Evolutionary conservation across 2,888 invertebrate species (phyloP), one percentile per base, ranked within the genome.

Genomic region (Luperina nickerlii): DNA sequence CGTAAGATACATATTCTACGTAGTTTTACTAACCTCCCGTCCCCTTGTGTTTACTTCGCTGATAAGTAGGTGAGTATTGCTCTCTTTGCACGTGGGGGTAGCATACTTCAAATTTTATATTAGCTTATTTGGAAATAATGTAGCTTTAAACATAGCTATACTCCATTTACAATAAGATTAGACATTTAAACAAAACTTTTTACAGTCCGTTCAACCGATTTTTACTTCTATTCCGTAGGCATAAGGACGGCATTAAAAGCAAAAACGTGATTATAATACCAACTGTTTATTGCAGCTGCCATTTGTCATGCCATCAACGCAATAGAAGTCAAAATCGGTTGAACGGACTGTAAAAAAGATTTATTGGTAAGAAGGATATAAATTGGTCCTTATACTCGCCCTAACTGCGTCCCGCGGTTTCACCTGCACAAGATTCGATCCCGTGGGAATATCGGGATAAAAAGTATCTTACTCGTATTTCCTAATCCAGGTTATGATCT

Each of bases 1-100:
- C 88, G 83, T 88, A 84, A 77, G 82, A 81, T 85, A 83, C 84
- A 87, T 85, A 88, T 90, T 90, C 90, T 90, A 84, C 88, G 87
- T 87, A 87, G 88, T 70, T 68, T 90, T 88, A 88, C 84, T 91
- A 90, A 90, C 90, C 68, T 80, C 24, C 48, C 72, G 57, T 75
- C 89, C 54, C 32, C 69, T 78, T 81, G 57, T 80, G 62, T 82
- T 79, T 76, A 78, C 87, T 87, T 83, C 81, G 74, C 72, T 85
- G 73, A 69, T 79, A 85, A 74, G 83, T 88, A 82, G 82, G 83
- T 88, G 81, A 86, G 62, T 6, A 51, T 57, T 27, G 62, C n/a
- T 38, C 54, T 62, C 76, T 48, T 32, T 67, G n/a, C 76, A 71
- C 62, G 60, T 69, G 67, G 45, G 51, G 45, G 51, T 51, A 42